phyloP scores from a whole-genome alignment of 2,113 vertebrate species.

The Apodemus sylvaticus region DNA sequence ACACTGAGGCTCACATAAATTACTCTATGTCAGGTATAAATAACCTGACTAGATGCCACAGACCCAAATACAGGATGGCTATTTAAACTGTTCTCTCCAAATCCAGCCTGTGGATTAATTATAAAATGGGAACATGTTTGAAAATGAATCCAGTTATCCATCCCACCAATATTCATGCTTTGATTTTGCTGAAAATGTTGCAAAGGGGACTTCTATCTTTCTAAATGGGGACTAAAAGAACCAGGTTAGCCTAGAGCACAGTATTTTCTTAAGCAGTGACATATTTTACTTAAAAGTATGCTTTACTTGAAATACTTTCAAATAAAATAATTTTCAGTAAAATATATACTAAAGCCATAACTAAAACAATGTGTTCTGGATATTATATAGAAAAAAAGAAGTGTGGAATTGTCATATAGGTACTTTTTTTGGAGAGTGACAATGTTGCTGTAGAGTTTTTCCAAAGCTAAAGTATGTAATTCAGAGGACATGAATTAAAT shows the following conservation, averaged over 20 bases:
- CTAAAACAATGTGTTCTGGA: not conserved
- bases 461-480: not conserved
- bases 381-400: not conserved
- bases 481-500: not conserved
- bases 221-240: not conserved
- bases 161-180: not conserved
- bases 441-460: not conserved
- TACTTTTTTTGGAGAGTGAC: not conserved
- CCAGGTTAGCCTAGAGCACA: accelerated
- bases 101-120: not conserved
- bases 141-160: not conserved
- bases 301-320: not conserved
- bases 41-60: not conserved
- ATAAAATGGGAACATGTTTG: not conserved
- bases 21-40: not conserved
- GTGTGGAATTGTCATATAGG: not conserved
- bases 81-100: not conserved
- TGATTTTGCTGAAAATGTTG: not conserved
- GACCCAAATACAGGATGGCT: not conserved
- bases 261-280: not conserved
- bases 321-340: not conserved
- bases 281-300: too few relatives aligned
- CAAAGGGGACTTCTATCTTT: not conserved
- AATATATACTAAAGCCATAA: not conserved
- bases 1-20: not conserved